These are phyloP conservation scores for Drosophila pseudotalamancana DNA, from an alignment of 2,888 invertebrate genomes.

Conservation along the genomic window DNA sequence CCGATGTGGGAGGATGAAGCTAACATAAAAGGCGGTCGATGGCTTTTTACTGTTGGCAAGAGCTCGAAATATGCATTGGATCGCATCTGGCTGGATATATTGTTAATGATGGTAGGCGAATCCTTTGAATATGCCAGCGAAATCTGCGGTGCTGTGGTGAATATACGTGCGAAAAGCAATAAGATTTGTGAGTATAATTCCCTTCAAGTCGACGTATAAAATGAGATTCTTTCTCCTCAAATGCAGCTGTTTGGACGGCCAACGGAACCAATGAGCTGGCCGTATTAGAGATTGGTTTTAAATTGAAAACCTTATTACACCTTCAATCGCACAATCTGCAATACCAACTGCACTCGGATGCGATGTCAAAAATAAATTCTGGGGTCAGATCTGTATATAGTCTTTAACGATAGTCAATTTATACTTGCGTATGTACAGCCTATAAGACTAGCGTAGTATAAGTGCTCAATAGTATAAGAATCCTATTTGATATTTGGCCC, in stretches of 20 bases:
- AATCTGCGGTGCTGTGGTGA: conserved; percentile 67
- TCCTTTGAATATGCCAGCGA: conserved; percentile 60
- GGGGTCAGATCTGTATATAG: conserved; percentile 87
- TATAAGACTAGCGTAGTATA: conserved; percentile 25
- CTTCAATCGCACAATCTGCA: conserved; percentile 61
- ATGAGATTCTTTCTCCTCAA: background rate
- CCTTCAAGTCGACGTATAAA: too few relatives aligned
- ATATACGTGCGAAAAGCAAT: conserved; percentile 81
- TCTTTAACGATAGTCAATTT: conserved; percentile 44
- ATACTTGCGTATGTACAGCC: conserved; percentile 21
- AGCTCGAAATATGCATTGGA: conserved; percentile 53
- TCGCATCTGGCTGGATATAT: conserved; percentile 65
- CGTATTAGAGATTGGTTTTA: conserved; percentile 67
- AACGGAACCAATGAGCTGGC: conserved; percentile 59
- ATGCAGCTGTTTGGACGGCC: conserved; percentile 66
- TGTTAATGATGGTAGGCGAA: conserved; percentile 72
- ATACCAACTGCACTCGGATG: conserved; percentile 70
- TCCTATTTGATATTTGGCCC: conserved; percentile 15
- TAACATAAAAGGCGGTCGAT: conserved; percentile 65
- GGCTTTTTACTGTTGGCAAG: conserved; percentile 59
- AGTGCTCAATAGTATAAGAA: conserved; percentile 22
- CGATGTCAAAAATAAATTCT: conserved; percentile 61
- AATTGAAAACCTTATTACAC: conserved; percentile 57
- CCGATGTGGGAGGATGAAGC: conserved; percentile 72
- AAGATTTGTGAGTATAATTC: conserved; percentile 64